phyloP scores from a whole-genome alignment of 2,113 vertebrate species.

The Petromus typicus region DNA sequence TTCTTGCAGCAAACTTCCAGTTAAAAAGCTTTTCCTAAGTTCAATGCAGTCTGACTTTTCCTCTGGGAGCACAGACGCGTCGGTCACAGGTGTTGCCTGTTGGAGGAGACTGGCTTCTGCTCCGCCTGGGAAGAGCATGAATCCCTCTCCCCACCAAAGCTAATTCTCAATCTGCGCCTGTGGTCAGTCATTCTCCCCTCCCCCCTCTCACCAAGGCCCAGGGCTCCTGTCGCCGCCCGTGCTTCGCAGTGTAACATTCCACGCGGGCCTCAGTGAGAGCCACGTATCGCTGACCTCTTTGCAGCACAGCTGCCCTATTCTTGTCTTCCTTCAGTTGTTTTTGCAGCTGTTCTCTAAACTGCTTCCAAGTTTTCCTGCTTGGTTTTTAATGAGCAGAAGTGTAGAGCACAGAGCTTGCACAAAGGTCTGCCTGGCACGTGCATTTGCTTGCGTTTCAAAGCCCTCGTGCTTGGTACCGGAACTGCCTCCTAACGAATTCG shows the following conservation, averaged over 20 bases:
- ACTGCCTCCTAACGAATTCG: neutral
- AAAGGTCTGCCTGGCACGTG: neutral
- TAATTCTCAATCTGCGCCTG: neutral
- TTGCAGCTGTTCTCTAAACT: slow-evolving; percentile 23
- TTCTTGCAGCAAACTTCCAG: neutral
- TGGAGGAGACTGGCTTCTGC: neutral
- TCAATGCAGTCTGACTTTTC: neutral
- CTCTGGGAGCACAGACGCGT: fast-evolving
- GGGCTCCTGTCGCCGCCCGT: slow-evolving; percentile 26
- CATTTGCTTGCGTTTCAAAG: neutral
- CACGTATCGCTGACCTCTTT: slow-evolving; percentile 4
- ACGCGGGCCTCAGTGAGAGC: neutral
- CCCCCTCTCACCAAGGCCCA: neutral
- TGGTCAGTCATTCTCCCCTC: neutral
- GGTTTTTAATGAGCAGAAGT: neutral
- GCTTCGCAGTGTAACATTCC: slow-evolving; percentile 34
- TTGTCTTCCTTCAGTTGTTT: neutral
- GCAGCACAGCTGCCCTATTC: neutral
- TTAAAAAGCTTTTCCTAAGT: neutral
- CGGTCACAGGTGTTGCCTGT: fast-evolving
- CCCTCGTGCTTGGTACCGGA: neutral
- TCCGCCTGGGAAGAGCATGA: neutral
- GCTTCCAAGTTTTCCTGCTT: slow-evolving; percentile 6
- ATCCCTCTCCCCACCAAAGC: neutral
- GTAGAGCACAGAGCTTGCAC: neutral